phyloP scores from a whole-genome alignment of 2,888 invertebrate genomes.

The Rugalucina vietnamica region DNA sequence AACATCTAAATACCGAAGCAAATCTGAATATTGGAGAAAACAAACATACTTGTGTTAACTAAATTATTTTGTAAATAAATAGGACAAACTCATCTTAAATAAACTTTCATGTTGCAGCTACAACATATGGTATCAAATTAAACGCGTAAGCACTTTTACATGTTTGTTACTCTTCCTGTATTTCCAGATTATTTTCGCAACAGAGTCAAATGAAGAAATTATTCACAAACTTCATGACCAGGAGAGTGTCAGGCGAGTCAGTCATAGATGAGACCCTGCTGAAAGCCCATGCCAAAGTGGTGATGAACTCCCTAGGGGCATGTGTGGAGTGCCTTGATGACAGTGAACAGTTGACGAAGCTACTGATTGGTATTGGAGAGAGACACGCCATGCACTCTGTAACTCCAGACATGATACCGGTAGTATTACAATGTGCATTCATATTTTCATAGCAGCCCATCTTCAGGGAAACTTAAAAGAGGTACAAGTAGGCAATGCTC shows the following conservation, averaged over 20 bases:
- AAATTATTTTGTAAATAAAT: no score
- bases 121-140: background rate
- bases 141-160: background rate
- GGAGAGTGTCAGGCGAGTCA: slow-evolving; percentile 49
- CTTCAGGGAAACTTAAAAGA: no score
- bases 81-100: no score
- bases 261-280: slow-evolving; percentile 72
- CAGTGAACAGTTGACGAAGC: slow-evolving; percentile 69
- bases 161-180: background rate
- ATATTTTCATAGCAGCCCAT: no score
- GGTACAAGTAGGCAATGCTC: no score
- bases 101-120: background rate
- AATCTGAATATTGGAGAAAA: no score
- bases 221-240: slow-evolving; percentile 67
- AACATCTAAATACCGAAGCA: no score
- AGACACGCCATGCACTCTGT: slow-evolving; percentile 75
- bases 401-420: slow-evolving; percentile 72
- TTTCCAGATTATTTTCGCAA: slow-evolving; percentile 73
- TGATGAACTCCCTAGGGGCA: slow-evolving; percentile 80
- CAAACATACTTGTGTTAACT: no score
- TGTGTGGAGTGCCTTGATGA: slow-evolving; percentile 79
- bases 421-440: no score
- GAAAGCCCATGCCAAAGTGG: slow-evolving; percentile 72
- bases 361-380: slow-evolving; percentile 75
- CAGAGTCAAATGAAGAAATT: slow-evolving; percentile 73